These are phyloP conservation scores for Umimayanthus chanpuru DNA, from an alignment of 92 coral and sea anemone genomes.

Conservation along the genomic window DNA sequence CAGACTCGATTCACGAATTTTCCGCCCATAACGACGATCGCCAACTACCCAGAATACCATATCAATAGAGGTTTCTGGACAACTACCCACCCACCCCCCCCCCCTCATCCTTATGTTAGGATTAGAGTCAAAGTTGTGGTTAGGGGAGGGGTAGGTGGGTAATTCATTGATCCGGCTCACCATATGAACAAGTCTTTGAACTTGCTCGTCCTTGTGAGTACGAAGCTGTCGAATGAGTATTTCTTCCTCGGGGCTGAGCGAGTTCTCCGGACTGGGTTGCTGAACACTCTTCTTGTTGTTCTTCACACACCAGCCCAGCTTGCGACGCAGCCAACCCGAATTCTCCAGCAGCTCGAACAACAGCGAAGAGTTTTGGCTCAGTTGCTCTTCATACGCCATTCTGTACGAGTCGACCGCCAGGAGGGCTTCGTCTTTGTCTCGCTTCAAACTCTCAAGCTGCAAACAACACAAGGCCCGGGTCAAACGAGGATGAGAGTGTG, in stretches of 20 bases:
- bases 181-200: conserved; percentile 81
- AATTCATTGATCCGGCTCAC: conserved; percentile 44
- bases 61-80: too few species aligned
- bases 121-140: too few species aligned
- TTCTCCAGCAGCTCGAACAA: conserved; percentile 74
- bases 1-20: too few species aligned
- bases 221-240: conserved; percentile 64
- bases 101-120: too few species aligned
- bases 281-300: conserved; percentile 30
- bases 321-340: conserved; percentile 71
- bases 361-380: conserved; percentile 69
- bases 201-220: conserved; percentile 77
- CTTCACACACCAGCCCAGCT: conserved; percentile 42
- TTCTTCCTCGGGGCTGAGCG: conserved; percentile 51
- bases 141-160: background rate
- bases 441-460: conserved; percentile 64
- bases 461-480: background rate
- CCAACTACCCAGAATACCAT: too few species aligned
- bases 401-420: conserved; percentile 84
- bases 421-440: conserved; percentile 78
- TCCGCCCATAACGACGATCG: too few species aligned
- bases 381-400: conserved; percentile 83
- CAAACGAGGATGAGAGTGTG: too few species aligned
- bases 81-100: too few species aligned
- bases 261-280: conserved; percentile 40